Base-by-base conservation (phyloP, 2,797 vertebrate species). In the Chaenodraco wilsoni region DNA sequence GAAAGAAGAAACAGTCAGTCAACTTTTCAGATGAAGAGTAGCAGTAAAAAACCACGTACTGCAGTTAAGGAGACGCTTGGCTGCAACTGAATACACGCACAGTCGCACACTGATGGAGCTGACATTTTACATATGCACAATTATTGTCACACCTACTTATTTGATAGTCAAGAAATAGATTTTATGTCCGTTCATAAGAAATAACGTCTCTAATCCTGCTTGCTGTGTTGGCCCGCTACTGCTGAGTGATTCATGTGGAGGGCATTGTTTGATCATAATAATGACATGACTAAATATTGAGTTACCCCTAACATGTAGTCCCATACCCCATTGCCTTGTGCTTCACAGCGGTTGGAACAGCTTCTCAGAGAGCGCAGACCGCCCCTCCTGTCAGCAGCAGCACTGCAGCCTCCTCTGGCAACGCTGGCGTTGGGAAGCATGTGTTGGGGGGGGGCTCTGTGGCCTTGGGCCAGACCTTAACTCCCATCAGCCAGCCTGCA, bases 321-420 rank as follows among this genome's bases (percentile, higher is more conserved):
- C 87, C 81, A 65, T 84, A 70, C 87, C 88, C 77, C 84, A 86
- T 75, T 89, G 73, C 95, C 95, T 96, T 97, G 95, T 97, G 76
- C 92, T 96, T 95, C 95, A 87, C 96, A 97, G 96, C 91, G 4
- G 87, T 93, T 90, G 95, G 94, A 91, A 91, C 94, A 89, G 93
- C 94, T 92, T 92, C 94, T 95, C 95, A 95, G 94, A 95, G 93
- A 93, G 91, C 94, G 91, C 96, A 95, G 96, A 93, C 95, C 92
- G 91, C 95, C 86, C 78, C 87, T 80, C 76, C 92, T 81, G 87
- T 91, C 88, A 91, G 70, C 89, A 89, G 59, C 93, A 91, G 76
- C 90, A 69, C 83, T 85, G 85, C 89, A 80, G 81, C 86, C 78
- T 87, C 93, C 86, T 88, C 86, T 88, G 93, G 89, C 88, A 91